A percentile compares a stretch with the other conserved stretches of the same genome.
phyloP scores from a whole-genome alignment of 2,797 vertebrate species.

The Ctenochaetus hawaiiensis region DNA sequence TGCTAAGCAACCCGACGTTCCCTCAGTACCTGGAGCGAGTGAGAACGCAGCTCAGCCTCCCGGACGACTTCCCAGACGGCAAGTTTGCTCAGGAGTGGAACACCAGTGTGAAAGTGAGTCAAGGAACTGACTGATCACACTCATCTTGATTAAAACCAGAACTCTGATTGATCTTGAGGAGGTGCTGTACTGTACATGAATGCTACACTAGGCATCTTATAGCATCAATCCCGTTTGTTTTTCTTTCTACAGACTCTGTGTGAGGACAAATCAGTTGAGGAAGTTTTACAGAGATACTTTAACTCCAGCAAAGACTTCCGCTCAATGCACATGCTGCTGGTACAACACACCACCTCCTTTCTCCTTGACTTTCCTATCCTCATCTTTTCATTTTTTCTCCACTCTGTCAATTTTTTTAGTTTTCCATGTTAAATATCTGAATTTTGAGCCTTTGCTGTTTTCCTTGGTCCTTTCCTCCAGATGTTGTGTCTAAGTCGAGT shows the following conservation, averaged over 20 bases:
- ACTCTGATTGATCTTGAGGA: not conserved
- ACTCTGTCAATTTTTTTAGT: no score
- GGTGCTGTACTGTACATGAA: not conserved
- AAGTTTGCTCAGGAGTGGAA: slow-evolving; percentile 92
- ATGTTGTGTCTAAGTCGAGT: slow-evolving; percentile 88
- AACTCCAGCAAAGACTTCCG: slow-evolving; percentile 90
- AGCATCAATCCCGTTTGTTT: not conserved
- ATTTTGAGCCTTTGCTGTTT: not conserved
- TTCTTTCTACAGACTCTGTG: slow-evolving; percentile 83
- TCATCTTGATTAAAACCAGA: not conserved
- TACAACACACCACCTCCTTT: slow-evolving; percentile 52
- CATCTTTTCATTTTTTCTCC: not conserved
- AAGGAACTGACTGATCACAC: not conserved
- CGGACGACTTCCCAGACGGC: slow-evolving; percentile 85
- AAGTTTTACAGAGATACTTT: slow-evolving; percentile 88
- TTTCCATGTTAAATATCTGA: not conserved
- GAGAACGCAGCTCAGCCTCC: slow-evolving; percentile 87
- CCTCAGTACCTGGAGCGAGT: slow-evolving; percentile 87
- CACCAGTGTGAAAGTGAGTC: slow-evolving; percentile 84
- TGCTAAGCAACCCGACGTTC: slow-evolving; percentile 89
- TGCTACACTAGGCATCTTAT: not conserved
- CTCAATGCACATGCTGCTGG: slow-evolving; percentile 90
- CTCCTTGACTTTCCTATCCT: not conserved
- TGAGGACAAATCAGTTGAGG: slow-evolving; percentile 86
- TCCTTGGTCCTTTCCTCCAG: slow-evolving; percentile 69